These are phyloP conservation scores for Apocheima hispidaria DNA, from an alignment of 2,888 invertebrate genomes.

Conservation along the genomic window DNA sequence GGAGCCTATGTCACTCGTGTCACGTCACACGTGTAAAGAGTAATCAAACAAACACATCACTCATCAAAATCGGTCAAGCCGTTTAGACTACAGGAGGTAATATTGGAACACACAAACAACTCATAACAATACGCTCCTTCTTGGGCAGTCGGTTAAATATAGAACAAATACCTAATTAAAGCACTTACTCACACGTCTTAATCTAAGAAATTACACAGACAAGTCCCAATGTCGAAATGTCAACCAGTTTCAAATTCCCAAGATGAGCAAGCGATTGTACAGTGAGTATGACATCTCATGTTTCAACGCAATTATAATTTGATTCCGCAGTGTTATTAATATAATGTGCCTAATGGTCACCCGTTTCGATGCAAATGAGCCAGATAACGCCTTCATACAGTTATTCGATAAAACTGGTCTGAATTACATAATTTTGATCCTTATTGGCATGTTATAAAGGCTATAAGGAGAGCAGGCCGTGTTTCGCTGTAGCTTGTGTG, in stretches of 20 bases:
- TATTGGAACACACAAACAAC: too few species aligned
- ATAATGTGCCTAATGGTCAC: constrained; percentile 50
- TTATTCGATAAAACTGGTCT: constrained; percentile 10
- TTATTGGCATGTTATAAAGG: constrained; percentile 27
- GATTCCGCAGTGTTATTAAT: constrained; percentile 34
- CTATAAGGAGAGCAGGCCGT: constrained; percentile 34
- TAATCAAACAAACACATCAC: too few species aligned
- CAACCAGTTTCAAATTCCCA: constrained; percentile 4
- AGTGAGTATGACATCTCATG: constrained; percentile 25
- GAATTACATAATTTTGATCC: constrained; percentile 33
- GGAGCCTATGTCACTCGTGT: too few species aligned
- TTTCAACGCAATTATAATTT: constrained; percentile 39
- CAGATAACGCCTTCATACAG: constrained; percentile 42
- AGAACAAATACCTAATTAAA: too few species aligned
- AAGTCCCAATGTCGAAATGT: constrained; percentile 1
- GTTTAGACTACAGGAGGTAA: too few species aligned
- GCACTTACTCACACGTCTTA: too few species aligned
- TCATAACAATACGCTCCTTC: too few species aligned
- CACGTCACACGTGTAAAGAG: too few species aligned
- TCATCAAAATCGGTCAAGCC: too few species aligned
- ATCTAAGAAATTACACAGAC: not conserved
- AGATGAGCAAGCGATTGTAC: constrained; percentile 8
- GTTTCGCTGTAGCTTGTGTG: constrained; percentile 35
- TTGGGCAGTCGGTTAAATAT: too few species aligned
- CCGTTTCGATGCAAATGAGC: constrained; percentile 55